Evolutionary conservation across 2,113 vertebrate genomes (phyloP).

Genomic region (Bos javanicus): DNA sequence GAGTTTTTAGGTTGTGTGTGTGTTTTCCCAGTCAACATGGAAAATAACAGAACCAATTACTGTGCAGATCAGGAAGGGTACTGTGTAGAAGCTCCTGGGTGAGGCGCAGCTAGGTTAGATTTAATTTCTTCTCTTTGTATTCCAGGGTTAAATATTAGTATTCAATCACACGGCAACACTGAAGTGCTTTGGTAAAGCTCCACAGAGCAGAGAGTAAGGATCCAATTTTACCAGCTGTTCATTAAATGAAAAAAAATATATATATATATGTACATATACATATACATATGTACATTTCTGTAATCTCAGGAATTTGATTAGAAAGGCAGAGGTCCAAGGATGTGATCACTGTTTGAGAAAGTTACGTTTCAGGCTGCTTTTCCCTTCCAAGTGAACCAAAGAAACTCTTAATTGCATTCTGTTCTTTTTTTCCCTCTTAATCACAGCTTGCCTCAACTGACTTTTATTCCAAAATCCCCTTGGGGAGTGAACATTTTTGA

Average conservation of each 20-base stretch:
- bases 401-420: neutral
- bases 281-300: neutral
- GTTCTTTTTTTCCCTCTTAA: neutral
- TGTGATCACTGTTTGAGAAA: constrained; percentile 41
- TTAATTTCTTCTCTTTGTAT: constrained; percentile 1
- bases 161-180: neutral
- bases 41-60: neutral
- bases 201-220: constrained; percentile 27
- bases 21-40: neutral
- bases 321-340: constrained; percentile 55
- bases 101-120: neutral
- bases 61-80: neutral
- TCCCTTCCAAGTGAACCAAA: neutral
- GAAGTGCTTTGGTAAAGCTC: constrained; percentile 22
- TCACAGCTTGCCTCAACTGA: neutral
- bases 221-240: constrained; percentile 66
- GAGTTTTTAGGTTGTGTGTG: neutral
- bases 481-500: neutral
- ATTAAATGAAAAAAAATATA: constrained; percentile 37
- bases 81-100: no score
- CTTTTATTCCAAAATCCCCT: neutral
- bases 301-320: constrained; percentile 57
- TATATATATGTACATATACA: neutral
- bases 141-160: constrained; percentile 7
- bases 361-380: constrained; percentile 7